These are phyloP conservation scores for Lathronympha strigana DNA, from an alignment of 2,888 invertebrate genomes.

Conservation along the genomic window DNA sequence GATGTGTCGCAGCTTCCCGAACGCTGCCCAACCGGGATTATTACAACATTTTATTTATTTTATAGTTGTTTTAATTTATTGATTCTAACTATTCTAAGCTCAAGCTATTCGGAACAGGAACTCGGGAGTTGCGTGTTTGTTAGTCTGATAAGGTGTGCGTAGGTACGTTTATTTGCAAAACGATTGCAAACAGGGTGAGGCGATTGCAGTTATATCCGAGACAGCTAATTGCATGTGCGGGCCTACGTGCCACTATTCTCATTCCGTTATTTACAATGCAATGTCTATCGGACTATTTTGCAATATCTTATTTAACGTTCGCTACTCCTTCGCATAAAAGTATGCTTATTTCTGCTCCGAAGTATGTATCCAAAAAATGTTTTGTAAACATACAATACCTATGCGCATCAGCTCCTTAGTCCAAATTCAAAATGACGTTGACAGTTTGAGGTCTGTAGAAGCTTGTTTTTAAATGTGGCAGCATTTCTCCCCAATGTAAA, in stretches of 20 bases:
- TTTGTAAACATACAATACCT: too few species aligned
- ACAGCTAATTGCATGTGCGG: slow-evolving; percentile 10
- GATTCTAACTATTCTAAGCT: not conserved
- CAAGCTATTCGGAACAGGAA: not conserved
- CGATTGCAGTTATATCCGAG: slow-evolving; percentile 11
- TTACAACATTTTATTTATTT: too few species aligned
- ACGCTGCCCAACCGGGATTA: too few species aligned
- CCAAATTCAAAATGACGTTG: too few species aligned
- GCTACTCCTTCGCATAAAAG: not conserved
- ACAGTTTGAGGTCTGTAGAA: too few species aligned
- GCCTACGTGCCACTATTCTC: not conserved
- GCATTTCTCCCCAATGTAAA: too few species aligned
- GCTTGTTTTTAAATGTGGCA: too few species aligned
- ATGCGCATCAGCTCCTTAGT: too few species aligned
- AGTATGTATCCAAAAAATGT: too few species aligned
- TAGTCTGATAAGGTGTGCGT: slow-evolving; percentile 23
- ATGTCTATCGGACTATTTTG: slow-evolving; percentile 4
- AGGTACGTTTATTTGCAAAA: slow-evolving; percentile 23
- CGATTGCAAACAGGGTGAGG: slow-evolving; percentile 18
- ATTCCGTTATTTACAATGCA: slow-evolving; percentile 8
- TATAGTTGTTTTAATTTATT: too few species aligned
- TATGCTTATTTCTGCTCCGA: not conserved
- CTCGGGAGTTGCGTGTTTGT: slow-evolving; percentile 7
- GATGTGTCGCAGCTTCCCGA: too few species aligned
- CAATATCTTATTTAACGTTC: not conserved